A percentile compares a stretch with the other conserved stretches of the same genome.
Conservation (phyloP, 2,888 invertebrate species). For the Proisotoma minuta region DNA sequence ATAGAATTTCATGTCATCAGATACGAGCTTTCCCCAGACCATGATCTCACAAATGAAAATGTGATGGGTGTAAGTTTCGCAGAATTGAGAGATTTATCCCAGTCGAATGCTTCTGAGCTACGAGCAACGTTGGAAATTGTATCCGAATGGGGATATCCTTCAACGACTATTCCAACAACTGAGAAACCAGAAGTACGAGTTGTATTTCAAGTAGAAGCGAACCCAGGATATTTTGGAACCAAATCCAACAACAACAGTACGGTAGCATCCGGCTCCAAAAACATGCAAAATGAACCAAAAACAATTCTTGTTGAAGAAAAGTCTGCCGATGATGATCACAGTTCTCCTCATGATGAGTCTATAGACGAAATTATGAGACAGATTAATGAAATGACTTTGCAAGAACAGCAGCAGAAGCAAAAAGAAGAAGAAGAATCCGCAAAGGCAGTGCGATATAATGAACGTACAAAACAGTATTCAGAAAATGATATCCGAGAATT, state of each 20-base stretch:
- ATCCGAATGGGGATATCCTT: slow-evolving; percentile 30
- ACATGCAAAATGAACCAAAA: background rate
- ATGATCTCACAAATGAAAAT: slow-evolving; percentile 22
- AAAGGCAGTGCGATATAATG: background rate
- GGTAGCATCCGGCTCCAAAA: background rate
- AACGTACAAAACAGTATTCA: background rate
- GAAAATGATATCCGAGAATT: background rate
- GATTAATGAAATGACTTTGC: background rate
- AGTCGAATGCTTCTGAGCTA: slow-evolving; percentile 20
- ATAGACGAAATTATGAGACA: background rate
- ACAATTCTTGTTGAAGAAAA: background rate
- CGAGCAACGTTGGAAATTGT: slow-evolving; percentile 25
- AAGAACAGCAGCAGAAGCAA: background rate
- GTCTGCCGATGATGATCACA: background rate
- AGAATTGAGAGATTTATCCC: slow-evolving; percentile 22
- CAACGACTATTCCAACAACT: background rate
- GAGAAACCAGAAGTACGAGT: slow-evolving; percentile 37
- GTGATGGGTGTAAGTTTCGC: slow-evolving; percentile 35
- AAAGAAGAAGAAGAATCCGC: background rate
- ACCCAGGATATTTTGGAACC: slow-evolving; percentile 28
- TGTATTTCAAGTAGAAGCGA: slow-evolving; percentile 24
- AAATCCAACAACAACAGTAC: background rate
- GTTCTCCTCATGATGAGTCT: background rate
- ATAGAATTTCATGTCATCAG: slow-evolving; percentile 32
- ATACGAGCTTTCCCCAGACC: slow-evolving; percentile 8